These are phyloP conservation scores for Leptopilina drosophilae DNA, from an alignment of 2,888 invertebrate genomes.

Conservation along the genomic window DNA sequence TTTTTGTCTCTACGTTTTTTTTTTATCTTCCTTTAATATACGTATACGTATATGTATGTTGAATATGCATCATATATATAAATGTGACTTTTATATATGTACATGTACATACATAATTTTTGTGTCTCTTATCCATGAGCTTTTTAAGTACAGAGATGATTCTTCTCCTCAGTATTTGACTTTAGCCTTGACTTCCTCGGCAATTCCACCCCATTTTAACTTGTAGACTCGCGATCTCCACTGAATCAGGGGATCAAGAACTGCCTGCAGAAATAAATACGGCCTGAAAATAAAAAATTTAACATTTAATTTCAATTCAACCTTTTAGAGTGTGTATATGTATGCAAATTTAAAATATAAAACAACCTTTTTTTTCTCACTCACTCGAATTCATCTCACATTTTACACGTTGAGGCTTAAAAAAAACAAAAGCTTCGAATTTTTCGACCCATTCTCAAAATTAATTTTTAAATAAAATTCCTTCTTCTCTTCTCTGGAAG, in stretches of 20 bases:
- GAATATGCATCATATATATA: slow-evolving; percentile 35
- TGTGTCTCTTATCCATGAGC: slow-evolving; percentile 15
- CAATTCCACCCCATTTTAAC: slow-evolving; percentile 96
- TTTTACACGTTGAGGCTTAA: too few relatives aligned
- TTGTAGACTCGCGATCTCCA: slow-evolving; percentile 96
- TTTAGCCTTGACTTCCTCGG: slow-evolving; percentile 90
- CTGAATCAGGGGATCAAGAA: slow-evolving; percentile 91
- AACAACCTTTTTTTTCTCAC: too few relatives aligned
- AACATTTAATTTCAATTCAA: slow-evolving; percentile 10
- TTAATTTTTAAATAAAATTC: too few relatives aligned
- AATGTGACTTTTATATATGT: slow-evolving; percentile 33
- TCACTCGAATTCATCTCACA: too few relatives aligned
- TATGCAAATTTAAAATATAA: too few relatives aligned
- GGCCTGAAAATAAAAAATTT: slow-evolving; percentile 80
- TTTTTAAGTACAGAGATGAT: neutral
- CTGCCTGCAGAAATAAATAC: slow-evolving; percentile 90
- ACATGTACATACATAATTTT: slow-evolving; percentile 35
- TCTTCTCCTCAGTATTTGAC: slow-evolving; percentile 79
- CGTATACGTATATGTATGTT: slow-evolving; percentile 6
- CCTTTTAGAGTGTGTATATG: neutral
- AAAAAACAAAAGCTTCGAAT: too few relatives aligned
- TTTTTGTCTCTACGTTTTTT: neutral
- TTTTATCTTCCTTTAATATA: neutral
- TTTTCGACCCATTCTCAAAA: too few relatives aligned
- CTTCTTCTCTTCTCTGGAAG: too few relatives aligned